Conservation (phyloP, 2,888 invertebrate species). For the Apotomis betuletana region DNA sequence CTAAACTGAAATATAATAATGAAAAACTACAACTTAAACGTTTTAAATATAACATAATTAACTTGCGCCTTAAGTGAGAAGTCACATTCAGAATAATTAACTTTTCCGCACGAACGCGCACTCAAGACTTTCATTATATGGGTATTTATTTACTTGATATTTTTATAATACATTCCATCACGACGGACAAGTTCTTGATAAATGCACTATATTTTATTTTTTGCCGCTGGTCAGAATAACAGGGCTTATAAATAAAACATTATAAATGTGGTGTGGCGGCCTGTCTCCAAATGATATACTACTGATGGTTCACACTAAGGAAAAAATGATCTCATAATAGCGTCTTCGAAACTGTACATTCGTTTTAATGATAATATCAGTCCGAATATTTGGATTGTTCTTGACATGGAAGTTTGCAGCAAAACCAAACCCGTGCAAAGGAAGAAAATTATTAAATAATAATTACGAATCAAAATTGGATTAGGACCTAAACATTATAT, state of each 20-base stretch:
- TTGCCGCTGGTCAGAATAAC: constrained; percentile 40
- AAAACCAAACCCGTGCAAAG: too few species aligned
- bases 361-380: constrained; percentile 1
- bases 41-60: background rate
- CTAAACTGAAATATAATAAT: too few species aligned
- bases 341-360: constrained; percentile 10
- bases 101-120: background rate
- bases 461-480: too few species aligned
- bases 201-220: constrained; percentile 41
- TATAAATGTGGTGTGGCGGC: constrained; percentile 37
- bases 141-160: constrained; percentile 27
- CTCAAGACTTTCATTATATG: background rate
- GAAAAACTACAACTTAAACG: background rate
- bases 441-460: too few species aligned
- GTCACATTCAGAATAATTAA: too few species aligned
- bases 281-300: constrained; percentile 34
- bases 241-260: constrained; percentile 44
- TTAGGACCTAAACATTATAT: too few species aligned
- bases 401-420: background rate
- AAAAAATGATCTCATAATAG: constrained; percentile 21
- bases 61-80: too few species aligned
- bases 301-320: constrained; percentile 24
- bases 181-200: constrained; percentile 30
- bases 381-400: constrained; percentile 1
- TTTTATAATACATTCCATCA: constrained; percentile 35